These are phyloP conservation scores for Diachrysia chrysitis DNA, from an alignment of 2,888 invertebrate species.

Conservation along the genomic window DNA sequence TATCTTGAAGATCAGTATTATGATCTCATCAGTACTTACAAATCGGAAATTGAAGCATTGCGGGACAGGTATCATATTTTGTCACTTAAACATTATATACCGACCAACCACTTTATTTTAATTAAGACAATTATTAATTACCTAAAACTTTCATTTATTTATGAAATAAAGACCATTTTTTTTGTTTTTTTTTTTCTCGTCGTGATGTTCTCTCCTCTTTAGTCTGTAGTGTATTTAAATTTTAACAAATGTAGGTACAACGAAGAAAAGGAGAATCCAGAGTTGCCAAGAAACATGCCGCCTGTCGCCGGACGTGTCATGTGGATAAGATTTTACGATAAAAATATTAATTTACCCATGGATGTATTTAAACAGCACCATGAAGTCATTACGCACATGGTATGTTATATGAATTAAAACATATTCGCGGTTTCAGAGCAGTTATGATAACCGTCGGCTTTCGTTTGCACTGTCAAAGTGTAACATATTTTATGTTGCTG, in stretches of 20 bases:
- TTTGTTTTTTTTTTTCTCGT: not conserved
- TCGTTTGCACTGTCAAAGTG: no score
- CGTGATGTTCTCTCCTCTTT: not conserved
- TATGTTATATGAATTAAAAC: slow-evolving; percentile 47
- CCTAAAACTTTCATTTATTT: no score
- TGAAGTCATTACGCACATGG: slow-evolving; percentile 86
- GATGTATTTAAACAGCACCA: slow-evolving; percentile 82
- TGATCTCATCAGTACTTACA: slow-evolving; percentile 91
- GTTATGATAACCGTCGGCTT: no score
- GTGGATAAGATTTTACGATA: slow-evolving; percentile 95
- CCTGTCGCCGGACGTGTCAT: slow-evolving; percentile 94
- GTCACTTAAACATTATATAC: no score
- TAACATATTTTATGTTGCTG: no score
- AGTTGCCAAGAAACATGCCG: slow-evolving; percentile 93
- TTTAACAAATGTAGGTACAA: slow-evolving; percentile 89
- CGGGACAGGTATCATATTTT: slow-evolving; percentile 89
- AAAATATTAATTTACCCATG: slow-evolving; percentile 94
- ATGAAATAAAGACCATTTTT: not conserved
- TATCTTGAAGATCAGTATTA: slow-evolving; percentile 93
- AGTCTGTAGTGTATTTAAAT: not conserved
- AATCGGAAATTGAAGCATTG: slow-evolving; percentile 91
- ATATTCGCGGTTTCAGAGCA: not conserved
- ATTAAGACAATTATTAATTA: no score
- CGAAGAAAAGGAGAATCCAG: slow-evolving; percentile 92
- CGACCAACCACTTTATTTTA: no score